These are phyloP conservation scores for Chanos chanos DNA, from an alignment of 2,797 vertebrate genomes.

Conservation along the genomic window DNA sequence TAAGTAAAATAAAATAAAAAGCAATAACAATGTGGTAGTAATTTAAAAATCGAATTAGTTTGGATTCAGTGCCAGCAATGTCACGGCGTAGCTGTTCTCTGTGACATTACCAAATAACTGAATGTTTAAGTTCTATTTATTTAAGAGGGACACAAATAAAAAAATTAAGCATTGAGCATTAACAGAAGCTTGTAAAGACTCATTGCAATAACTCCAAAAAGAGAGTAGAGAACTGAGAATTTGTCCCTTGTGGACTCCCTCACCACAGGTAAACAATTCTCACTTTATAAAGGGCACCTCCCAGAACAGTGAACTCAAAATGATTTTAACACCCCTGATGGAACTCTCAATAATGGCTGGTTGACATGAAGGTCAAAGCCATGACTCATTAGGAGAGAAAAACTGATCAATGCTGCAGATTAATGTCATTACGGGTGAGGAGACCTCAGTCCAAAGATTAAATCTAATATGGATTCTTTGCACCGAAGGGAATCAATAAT, in stretches of 20 bases:
- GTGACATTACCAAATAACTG: no score
- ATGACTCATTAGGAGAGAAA: conserved; percentile 17
- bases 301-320: neutral
- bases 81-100: no score
- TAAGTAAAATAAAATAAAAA: neutral
- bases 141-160: no score
- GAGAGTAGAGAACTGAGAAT: neutral
- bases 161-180: no score
- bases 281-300: conserved; percentile 5
- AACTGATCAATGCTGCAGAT: conserved; percentile 29
- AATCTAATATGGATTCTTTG: conserved; percentile 6
- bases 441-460: neutral
- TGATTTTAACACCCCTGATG: conserved; percentile 30
- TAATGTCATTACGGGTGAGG: conserved; percentile 13
- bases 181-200: no score
- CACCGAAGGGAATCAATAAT: conserved; percentile 25
- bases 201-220: neutral
- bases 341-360: conserved; percentile 1
- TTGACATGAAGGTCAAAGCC: conserved; percentile 20
- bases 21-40: no score
- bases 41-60: no score
- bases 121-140: no score
- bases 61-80: no score
- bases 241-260: neutral
- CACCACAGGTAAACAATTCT: neutral